Conservation (phyloP, 1,140 invertebrate species). For the Gyrodactylus salaris region DNA sequence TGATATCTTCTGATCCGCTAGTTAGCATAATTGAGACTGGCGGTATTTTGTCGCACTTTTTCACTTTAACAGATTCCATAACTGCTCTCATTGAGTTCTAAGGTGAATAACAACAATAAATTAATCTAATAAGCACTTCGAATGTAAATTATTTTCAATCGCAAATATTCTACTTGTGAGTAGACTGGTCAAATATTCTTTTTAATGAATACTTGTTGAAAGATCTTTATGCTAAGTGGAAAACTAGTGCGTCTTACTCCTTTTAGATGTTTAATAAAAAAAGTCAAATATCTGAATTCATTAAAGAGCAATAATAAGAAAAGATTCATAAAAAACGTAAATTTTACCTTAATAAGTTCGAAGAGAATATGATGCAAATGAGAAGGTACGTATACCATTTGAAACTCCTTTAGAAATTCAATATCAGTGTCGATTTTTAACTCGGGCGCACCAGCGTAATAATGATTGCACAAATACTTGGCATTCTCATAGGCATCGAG, state of each 20-base stretch:
- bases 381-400: constrained; percentile 48
- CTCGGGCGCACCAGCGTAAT: constrained; percentile 52
- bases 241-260: too few relatives aligned
- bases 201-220: too few relatives aligned
- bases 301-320: constrained; percentile 1
- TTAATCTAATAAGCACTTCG: too few relatives aligned
- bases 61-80: constrained; percentile 41
- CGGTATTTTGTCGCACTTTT: constrained; percentile 27
- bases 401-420: constrained; percentile 3
- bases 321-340: constrained; percentile 8
- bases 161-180: too few relatives aligned
- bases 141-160: too few relatives aligned
- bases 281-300: too few relatives aligned
- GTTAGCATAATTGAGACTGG: constrained; percentile 55
- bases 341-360: constrained; percentile 50
- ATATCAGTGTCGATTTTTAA: constrained; percentile 4
- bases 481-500: constrained; percentile 79
- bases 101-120: too few relatives aligned
- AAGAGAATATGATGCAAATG: constrained; percentile 95
- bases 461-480: constrained; percentile 76
- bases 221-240: too few relatives aligned
- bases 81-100: constrained; percentile 73
- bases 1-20: constrained; percentile 63
- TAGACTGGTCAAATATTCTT: too few relatives aligned
- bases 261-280: too few relatives aligned